Conservation (phyloP, 2,113 vertebrate genomes). For the Calidris pygmaea region DNA sequence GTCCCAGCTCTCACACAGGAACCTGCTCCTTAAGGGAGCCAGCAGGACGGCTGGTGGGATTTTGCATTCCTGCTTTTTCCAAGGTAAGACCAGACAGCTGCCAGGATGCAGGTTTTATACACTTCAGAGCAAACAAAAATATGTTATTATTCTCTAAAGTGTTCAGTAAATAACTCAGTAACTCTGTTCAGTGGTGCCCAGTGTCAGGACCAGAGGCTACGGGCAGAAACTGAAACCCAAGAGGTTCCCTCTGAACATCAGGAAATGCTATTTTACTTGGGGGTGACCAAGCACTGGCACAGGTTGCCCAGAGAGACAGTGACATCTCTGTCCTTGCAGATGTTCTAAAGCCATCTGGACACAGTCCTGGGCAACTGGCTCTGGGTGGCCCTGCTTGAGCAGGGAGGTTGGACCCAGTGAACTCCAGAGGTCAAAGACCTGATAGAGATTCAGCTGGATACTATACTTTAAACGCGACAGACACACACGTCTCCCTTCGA, state of each 20-base stretch:
- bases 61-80: background rate
- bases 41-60: background rate
- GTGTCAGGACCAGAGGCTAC: background rate
- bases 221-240: background rate
- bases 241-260: background rate
- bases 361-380: fast-evolving
- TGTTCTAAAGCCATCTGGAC: background rate
- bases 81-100: background rate
- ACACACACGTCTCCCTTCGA: background rate
- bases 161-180: no score
- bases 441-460: background rate
- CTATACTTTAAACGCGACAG: background rate
- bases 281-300: background rate
- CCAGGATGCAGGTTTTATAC: background rate
- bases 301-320: background rate
- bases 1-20: background rate
- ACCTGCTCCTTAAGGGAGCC: background rate
- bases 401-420: background rate
- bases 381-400: background rate
- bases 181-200: background rate
- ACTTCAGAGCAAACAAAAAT: background rate
- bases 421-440: background rate
- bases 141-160: background rate
- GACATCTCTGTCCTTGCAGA: background rate
- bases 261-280: background rate